Percentiles rank a stretch among this genome's conserved stretches.
These are phyloP conservation scores for Euspilapteryx auroguttella DNA, from an alignment of 2,888 invertebrate species.

Conservation along the genomic window DNA sequence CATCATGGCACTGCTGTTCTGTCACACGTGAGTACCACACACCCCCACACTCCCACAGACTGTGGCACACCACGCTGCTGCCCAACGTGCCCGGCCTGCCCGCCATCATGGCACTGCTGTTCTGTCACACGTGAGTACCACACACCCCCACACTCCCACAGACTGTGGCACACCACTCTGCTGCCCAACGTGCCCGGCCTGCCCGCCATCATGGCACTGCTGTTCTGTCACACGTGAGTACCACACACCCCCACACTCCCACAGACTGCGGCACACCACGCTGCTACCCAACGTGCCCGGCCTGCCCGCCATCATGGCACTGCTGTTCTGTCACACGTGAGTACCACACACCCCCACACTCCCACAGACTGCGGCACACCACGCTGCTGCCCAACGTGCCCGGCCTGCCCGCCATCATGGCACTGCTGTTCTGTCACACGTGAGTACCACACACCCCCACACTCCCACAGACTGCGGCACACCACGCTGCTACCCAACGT, in stretches of 20 bases:
- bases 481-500: too few relatives aligned
- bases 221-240: constrained; percentile 76
- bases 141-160: background rate
- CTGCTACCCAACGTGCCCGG: too few relatives aligned
- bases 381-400: too few relatives aligned
- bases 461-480: too few relatives aligned
- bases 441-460: too few relatives aligned
- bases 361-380: too few relatives aligned
- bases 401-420: too few relatives aligned
- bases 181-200: constrained; percentile 90
- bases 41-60: background rate
- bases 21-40: constrained; percentile 62
- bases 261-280: background rate
- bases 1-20: constrained; percentile 77
- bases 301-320: too few relatives aligned
- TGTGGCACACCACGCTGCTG: constrained; percentile 51
- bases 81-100: constrained; percentile 86
- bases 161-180: background rate
- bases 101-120: constrained; percentile 75
- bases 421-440: too few relatives aligned
- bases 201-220: constrained; percentile 72
- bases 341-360: too few relatives aligned
- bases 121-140: constrained; percentile 68
- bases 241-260: background rate
- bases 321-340: too few relatives aligned